These are phyloP conservation scores for Asteroscopus sphinx DNA, from an alignment of 2,888 invertebrate species.

Conservation along the genomic window DNA sequence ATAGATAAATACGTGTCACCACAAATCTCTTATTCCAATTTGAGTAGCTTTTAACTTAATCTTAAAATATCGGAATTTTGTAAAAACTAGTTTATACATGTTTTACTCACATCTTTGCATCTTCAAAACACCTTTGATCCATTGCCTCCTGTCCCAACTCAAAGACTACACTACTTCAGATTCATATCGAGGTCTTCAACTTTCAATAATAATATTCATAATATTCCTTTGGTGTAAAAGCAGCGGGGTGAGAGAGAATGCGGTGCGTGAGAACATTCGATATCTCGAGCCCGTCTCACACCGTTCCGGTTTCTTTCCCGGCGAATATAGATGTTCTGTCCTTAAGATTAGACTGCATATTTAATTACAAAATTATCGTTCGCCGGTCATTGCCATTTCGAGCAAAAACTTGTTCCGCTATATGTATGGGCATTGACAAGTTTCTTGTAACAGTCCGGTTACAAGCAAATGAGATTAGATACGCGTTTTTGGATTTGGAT, in stretches of 20 bases:
- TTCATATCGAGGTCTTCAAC: neutral
- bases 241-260: conserved; percentile 45
- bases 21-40: too few species aligned
- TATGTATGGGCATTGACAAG: conserved; percentile 38
- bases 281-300: conserved; percentile 60
- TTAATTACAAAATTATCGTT: conserved; percentile 60
- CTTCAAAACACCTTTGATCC: too few species aligned
- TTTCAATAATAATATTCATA: conserved; percentile 36
- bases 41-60: too few species aligned
- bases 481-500: conserved; percentile 14
- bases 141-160: too few species aligned
- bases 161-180: too few species aligned
- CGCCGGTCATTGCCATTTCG: conserved; percentile 43
- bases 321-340: conserved; percentile 50
- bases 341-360: conserved; percentile 56
- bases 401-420: conserved; percentile 48
- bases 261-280: conserved; percentile 74
- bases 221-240: conserved; percentile 50
- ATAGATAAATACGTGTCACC: too few species aligned
- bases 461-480: conserved; percentile 40
- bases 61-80: too few species aligned
- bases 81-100: too few species aligned
- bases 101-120: too few species aligned
- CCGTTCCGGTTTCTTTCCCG: conserved; percentile 70
- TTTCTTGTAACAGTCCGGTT: conserved; percentile 25